Evolutionary conservation across 2,888 invertebrate genomes (phyloP).

Genomic region (Lysandra bellargus): DNA sequence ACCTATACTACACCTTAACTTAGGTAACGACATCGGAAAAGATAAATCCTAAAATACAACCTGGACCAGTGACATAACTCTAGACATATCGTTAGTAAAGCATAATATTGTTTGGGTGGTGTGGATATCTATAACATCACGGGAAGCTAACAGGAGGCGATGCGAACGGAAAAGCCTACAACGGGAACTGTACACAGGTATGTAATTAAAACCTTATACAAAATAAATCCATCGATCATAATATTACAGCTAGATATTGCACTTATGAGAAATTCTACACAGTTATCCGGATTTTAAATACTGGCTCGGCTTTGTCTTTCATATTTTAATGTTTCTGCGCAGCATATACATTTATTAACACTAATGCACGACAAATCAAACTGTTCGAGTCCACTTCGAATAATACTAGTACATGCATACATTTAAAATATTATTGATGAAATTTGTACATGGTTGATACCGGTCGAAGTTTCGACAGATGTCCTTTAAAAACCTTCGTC

Average conservation of each 20-base stretch:
- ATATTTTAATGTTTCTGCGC: slow-evolving; percentile 57
- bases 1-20: slow-evolving; percentile 69
- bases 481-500: slow-evolving; percentile 41
- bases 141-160: slow-evolving; percentile 68
- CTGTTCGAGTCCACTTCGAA: slow-evolving; percentile 46
- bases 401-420: slow-evolving; percentile 41
- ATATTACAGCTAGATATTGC: slow-evolving; percentile 71
- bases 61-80: slow-evolving; percentile 75
- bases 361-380: slow-evolving; percentile 55
- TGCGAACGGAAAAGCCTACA: slow-evolving; percentile 57
- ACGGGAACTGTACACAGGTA: slow-evolving; percentile 26
- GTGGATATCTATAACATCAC: slow-evolving; percentile 61
- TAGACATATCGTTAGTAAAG: slow-evolving; percentile 60
- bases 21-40: slow-evolving; percentile 72
- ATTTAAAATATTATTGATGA: slow-evolving; percentile 43
- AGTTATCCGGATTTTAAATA: slow-evolving; percentile 76
- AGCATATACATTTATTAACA: slow-evolving; percentile 49
- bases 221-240: slow-evolving; percentile 33
- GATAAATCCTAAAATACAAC: slow-evolving; percentile 73
- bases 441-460: slow-evolving; percentile 47
- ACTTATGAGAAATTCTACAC: slow-evolving; percentile 69
- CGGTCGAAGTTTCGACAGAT: slow-evolving; percentile 39
- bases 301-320: slow-evolving; percentile 75
- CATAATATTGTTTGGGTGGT: slow-evolving; percentile 55
- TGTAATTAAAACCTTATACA: slow-evolving; percentile 33